Percentiles rank a stretch among this genome's conserved stretches.
These are phyloP conservation scores for Drosophila lowei DNA, from an alignment of 1,140 invertebrate genomes.

Conservation along the genomic window DNA sequence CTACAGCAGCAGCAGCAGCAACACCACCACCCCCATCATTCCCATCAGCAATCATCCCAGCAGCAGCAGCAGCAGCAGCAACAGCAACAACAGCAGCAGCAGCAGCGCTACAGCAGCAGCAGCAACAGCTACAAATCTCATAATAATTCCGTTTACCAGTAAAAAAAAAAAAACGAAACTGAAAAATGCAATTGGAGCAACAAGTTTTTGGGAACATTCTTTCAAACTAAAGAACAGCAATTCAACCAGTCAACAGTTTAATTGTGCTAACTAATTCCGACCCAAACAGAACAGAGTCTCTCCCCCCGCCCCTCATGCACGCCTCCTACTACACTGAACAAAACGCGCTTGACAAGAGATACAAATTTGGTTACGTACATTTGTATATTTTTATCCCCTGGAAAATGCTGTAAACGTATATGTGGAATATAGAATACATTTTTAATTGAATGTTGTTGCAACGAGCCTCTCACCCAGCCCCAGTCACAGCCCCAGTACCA, in stretches of 20 bases:
- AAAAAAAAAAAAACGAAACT: slow-evolving; percentile 43
- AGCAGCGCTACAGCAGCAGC: slow-evolving; percentile 68
- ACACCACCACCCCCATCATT: slow-evolving; percentile 38
- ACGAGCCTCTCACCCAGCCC: slow-evolving; percentile 2
- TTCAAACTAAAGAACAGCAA: slow-evolving; percentile 53
- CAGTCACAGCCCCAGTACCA: not conserved
- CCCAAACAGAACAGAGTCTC: slow-evolving; percentile 19
- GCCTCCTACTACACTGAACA: slow-evolving; percentile 59
- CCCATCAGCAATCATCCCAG: slow-evolving; percentile 51
- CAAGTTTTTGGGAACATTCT: slow-evolving; percentile 68
- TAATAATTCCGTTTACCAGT: slow-evolving; percentile 83
- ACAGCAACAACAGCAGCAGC: slow-evolving; percentile 52
- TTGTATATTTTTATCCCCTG: not conserved
- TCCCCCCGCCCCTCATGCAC: slow-evolving; percentile 44
- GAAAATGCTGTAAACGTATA: slow-evolving; percentile 40
- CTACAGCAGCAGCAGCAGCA: slow-evolving; percentile 30
- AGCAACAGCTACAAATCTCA: slow-evolving; percentile 76
- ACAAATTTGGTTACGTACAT: slow-evolving; percentile 31
- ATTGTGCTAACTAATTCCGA: slow-evolving; percentile 71
- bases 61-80: slow-evolving; percentile 59
- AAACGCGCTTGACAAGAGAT: slow-evolving; percentile 41
- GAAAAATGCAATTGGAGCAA: slow-evolving; percentile 44
- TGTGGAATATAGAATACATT: slow-evolving; percentile 11
- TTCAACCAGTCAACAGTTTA: slow-evolving; percentile 78
- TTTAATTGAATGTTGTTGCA: slow-evolving; percentile 48